Evolutionary conservation across 2,113 vertebrate species (phyloP).

Genomic region (Cichladusa arquata): DNA sequence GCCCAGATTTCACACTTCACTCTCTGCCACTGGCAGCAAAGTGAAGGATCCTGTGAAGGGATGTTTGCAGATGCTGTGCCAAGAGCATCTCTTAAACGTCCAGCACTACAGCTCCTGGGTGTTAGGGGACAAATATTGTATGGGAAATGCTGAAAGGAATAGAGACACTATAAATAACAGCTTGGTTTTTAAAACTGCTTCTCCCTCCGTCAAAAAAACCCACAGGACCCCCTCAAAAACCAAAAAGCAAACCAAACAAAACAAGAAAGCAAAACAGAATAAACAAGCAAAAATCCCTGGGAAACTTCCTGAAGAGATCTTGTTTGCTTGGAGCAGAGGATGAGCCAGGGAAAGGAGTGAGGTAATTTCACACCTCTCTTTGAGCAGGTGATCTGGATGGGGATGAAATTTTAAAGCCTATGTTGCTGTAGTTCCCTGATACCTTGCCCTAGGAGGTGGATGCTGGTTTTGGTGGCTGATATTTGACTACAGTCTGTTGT

Average conservation of each 20-base stretch:
- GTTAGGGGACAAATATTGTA: background rate
- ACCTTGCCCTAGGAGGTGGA: background rate
- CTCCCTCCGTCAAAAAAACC: accelerated
- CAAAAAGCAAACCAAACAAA: background rate
- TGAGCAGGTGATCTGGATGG: background rate
- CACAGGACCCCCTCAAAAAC: background rate
- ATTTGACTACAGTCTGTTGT: background rate
- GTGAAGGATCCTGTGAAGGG: background rate
- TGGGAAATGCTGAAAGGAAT: background rate
- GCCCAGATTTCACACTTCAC: background rate
- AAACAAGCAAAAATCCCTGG: background rate
- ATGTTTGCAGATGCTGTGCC: background rate
- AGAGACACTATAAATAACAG: background rate
- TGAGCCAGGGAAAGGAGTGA: background rate
- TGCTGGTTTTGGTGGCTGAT: background rate
- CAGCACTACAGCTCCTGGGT: background rate
- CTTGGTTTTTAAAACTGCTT: background rate
- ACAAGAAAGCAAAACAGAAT: background rate
- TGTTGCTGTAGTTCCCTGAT: background rate
- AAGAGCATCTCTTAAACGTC: background rate
- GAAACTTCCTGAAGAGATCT: background rate
- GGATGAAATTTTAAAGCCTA: background rate
- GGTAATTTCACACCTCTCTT: background rate
- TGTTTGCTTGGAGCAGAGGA: background rate
- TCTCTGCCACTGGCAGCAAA: background rate